phyloP scores from a whole-genome alignment of 2,888 invertebrate species.

The Platycheirus albimanus region DNA sequence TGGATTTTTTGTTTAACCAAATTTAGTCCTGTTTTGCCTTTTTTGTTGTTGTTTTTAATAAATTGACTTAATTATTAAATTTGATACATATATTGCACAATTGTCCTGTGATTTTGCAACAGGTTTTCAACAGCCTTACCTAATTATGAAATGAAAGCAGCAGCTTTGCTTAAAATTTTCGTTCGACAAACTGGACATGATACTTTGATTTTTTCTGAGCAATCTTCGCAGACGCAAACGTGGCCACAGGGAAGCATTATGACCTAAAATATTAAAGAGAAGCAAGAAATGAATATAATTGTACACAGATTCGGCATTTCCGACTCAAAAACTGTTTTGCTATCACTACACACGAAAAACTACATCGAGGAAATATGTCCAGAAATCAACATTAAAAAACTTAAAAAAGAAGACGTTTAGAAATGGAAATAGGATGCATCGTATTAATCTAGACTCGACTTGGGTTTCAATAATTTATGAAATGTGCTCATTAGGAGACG shows the following conservation, averaged over 20 bases:
- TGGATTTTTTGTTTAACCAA: no score
- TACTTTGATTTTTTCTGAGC: conserved; percentile 88
- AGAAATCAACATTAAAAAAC: no score
- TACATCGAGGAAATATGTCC: no score
- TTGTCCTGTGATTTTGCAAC: conserved; percentile 13
- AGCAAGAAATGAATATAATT: neutral
- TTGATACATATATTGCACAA: conserved; percentile 14
- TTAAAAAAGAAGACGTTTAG: no score
- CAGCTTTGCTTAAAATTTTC: conserved; percentile 87
- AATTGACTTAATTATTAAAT: conserved; percentile 49
- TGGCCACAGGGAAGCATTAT: conserved; percentile 95
- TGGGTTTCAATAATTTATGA: no score
- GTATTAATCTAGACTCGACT: no score
- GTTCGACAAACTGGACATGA: conserved; percentile 92
- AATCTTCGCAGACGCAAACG: conserved; percentile 94
- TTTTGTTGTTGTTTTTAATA: conserved; percentile 11
- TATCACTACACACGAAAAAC: no score
- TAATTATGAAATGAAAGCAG: conserved; percentile 88
- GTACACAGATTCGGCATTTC: no score
- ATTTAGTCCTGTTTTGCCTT: no score
- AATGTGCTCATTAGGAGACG: no score
- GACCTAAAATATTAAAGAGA: conserved; percentile 83
- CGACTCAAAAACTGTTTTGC: no score
- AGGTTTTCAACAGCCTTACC: neutral
- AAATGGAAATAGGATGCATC: no score